Evolutionary conservation across 35 echinoderm and acorn worm genomes (phyloP).

Genomic region (Chiridota heheva): DNA sequence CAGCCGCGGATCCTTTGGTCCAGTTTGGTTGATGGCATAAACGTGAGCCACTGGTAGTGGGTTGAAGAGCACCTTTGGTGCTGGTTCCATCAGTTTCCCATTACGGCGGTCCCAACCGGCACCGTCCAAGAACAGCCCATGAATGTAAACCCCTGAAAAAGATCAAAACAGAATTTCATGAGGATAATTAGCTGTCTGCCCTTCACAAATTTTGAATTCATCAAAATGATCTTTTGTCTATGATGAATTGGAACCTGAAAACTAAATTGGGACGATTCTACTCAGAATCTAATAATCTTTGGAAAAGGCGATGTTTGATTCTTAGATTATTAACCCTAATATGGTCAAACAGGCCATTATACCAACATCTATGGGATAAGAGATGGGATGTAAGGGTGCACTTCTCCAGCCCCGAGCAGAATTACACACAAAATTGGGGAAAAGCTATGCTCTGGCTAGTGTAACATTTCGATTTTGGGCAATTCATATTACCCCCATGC

Average conservation of each 20-base stretch:
- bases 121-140: constrained; percentile 95
- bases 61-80: constrained; percentile 92
- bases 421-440: too few species aligned
- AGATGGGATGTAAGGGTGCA: neutral
- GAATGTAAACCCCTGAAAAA: constrained; percentile 79
- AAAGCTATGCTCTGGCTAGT: too few species aligned
- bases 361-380: neutral
- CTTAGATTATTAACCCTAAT: too few species aligned
- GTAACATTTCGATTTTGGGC: too few species aligned
- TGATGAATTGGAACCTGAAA: neutral
- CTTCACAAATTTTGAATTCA: neutral
- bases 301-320: neutral
- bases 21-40: constrained; percentile 86
- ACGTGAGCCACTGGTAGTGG: constrained; percentile 93
- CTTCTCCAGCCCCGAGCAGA: too few species aligned
- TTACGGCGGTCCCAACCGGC: constrained; percentile 98
- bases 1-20: constrained; percentile 77
- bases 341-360: too few species aligned
- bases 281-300: neutral
- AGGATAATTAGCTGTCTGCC: neutral
- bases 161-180: neutral
- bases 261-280: neutral
- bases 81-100: constrained; percentile 92
- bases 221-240: neutral
- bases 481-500: too few species aligned